phyloP scores from a whole-genome alignment of 2,797 vertebrate genomes.

The Intellagama lesueurii region DNA sequence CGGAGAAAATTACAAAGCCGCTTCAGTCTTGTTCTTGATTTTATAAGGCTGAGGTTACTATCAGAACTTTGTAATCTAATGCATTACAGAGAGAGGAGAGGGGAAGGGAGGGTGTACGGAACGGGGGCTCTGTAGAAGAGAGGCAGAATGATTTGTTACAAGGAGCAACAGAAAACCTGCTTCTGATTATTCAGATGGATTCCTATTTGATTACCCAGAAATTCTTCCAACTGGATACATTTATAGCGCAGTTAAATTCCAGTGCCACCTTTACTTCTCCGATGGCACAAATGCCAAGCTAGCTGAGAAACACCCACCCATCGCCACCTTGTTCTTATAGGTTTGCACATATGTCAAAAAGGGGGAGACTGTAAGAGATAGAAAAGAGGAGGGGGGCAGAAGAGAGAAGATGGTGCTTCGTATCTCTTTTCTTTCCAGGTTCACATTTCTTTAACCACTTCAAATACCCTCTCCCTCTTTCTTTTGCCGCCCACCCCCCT shows the following conservation, averaged over 20 bases:
- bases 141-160: conserved; percentile 54
- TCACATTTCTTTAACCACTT: conserved; percentile 47
- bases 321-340: conserved; percentile 27
- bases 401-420: neutral
- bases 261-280: conserved; percentile 50
- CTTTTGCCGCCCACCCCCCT: conserved; percentile 22
- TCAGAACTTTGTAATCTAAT: conserved; percentile 36
- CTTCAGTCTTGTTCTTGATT: neutral
- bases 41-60: neutral
- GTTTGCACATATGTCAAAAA: conserved; percentile 39
- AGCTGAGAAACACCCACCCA: conserved; percentile 39
- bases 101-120: too few species aligned
- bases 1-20: neutral
- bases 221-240: conserved; percentile 40
- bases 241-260: conserved; percentile 39
- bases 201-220: neutral
- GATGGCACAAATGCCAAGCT: conserved; percentile 30
- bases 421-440: conserved; percentile 47
- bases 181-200: conserved; percentile 49
- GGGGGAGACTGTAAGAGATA: neutral
- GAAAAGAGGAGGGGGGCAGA: neutral
- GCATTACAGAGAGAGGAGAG: neutral
- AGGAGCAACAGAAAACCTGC: conserved; percentile 34
- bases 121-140: neutral
- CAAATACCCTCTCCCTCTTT: conserved; percentile 34